Percentiles rank a stretch among this genome's conserved stretches.
These are phyloP conservation scores for Globia sparganii DNA, from an alignment of 2,888 invertebrate species.

Conservation along the genomic window DNA sequence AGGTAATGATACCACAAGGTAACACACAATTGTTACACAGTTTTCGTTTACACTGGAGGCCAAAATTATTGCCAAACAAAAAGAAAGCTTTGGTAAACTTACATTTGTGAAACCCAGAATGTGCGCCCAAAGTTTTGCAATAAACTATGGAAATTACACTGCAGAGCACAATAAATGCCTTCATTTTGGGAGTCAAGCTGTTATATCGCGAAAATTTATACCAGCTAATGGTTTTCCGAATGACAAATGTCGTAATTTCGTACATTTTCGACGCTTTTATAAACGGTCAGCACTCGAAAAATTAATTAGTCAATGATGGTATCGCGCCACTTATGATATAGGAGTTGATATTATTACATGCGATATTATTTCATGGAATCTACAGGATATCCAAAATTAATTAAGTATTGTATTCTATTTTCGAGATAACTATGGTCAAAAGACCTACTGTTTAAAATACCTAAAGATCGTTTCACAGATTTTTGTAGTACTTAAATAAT, in stretches of 20 bases:
- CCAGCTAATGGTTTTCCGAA: constrained; percentile 59
- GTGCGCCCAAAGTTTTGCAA: constrained; percentile 72
- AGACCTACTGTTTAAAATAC: too few relatives aligned
- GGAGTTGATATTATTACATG: constrained; percentile 62
- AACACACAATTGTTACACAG: not conserved
- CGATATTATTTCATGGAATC: constrained; percentile 37
- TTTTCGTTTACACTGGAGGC: not conserved
- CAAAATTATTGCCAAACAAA: constrained; percentile 27
- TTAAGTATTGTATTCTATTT: constrained; percentile 5
- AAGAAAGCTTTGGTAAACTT: constrained; percentile 42
- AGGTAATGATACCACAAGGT: not conserved
- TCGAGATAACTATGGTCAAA: too few relatives aligned
- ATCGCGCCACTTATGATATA: constrained; percentile 66
- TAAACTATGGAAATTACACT: constrained; percentile 74
- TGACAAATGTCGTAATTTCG: constrained; percentile 58
- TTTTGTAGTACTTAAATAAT: too few relatives aligned
- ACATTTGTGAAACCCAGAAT: constrained; percentile 63
- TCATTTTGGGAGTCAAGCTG: constrained; percentile 70
- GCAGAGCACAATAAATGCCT: constrained; percentile 73
- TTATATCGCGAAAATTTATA: constrained; percentile 60
- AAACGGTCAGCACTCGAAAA: constrained; percentile 65
- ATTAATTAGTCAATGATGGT: constrained; percentile 68
- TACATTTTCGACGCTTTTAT: constrained; percentile 69
- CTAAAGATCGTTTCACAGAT: too few relatives aligned
- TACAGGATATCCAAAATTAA: constrained; percentile 28